A percentile compares a stretch with the other conserved stretches of the same genome.
Conservation (phyloP, 2,797 vertebrate species). For the Diceros bicornis region DNA sequence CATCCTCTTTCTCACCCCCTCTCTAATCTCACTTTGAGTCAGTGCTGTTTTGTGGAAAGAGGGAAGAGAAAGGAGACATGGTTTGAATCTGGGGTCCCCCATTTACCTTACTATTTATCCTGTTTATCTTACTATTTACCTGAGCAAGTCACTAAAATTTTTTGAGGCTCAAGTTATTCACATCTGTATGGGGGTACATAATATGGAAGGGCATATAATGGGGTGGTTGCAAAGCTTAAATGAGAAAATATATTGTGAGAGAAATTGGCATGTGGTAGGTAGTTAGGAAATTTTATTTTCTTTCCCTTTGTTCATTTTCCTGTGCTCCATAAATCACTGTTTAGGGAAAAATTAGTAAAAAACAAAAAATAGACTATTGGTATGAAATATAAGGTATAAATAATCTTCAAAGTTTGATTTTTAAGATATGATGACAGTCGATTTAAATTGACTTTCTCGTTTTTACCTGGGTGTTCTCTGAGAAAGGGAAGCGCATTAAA, state of each 20-base stretch:
- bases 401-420: constrained; percentile 1
- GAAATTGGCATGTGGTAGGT: neutral
- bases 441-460: neutral
- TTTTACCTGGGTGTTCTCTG: neutral
- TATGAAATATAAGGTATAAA: neutral
- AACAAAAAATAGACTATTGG: neutral
- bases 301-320: neutral
- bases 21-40: neutral
- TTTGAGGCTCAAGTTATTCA: neutral
- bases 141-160: neutral
- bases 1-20: neutral
- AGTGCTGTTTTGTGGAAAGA: neutral
- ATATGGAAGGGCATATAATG: neutral
- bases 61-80: neutral
- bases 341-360: neutral
- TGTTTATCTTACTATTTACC: neutral
- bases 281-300: constrained; percentile 1
- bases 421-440: neutral
- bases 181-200: neutral
- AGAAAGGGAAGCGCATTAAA: neutral
- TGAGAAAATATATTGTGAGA: neutral
- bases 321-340: neutral
- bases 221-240: neutral
- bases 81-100: neutral
- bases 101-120: neutral